Percentiles rank a stretch among this genome's conserved stretches.
Conservation (phyloP, 2,797 vertebrate species). For the Urocyon cinereoargenteus region DNA sequence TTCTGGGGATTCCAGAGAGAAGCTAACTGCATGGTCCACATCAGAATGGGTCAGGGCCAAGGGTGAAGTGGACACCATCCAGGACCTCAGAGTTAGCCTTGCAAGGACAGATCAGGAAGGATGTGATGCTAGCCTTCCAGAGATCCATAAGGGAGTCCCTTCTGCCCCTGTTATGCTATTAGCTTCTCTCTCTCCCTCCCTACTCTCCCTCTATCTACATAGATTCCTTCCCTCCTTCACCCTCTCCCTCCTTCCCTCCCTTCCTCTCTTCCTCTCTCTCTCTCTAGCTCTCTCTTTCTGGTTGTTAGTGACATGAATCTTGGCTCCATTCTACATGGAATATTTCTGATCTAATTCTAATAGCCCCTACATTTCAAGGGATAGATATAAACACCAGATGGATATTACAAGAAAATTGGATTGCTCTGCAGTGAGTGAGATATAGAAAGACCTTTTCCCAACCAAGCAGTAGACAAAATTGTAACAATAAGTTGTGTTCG, state of each 20-base stretch:
- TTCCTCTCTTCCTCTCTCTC: not conserved
- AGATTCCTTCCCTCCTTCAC: too few relatives aligned
- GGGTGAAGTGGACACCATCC: not conserved
- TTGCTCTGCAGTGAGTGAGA: conserved; percentile 47
- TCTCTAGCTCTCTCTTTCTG: not conserved
- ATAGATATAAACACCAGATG: conserved; percentile 66
- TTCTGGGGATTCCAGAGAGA: not conserved
- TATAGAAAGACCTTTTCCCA: conserved; percentile 43
- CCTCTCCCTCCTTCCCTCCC: not conserved
- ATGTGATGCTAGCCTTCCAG: not conserved
- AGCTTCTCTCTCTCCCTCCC: not conserved
- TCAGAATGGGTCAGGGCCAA: not conserved
- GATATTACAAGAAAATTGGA: conserved; percentile 61
- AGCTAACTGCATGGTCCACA: not conserved
- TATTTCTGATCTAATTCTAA: conserved; percentile 65
- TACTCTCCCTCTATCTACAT: not conserved
- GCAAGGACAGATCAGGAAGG: not conserved
- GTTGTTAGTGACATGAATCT: not conserved
- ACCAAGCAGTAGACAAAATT: conserved; percentile 37
- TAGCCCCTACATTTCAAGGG: conserved; percentile 61
- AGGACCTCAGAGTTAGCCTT: not conserved
- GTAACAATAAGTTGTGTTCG: conserved; percentile 36
- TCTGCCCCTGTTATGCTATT: not conserved
- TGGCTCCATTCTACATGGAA: not conserved
- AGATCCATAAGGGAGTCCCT: not conserved